Conservation (phyloP, 2,888 invertebrate genomes). For the Tetrapedia diversipes region DNA sequence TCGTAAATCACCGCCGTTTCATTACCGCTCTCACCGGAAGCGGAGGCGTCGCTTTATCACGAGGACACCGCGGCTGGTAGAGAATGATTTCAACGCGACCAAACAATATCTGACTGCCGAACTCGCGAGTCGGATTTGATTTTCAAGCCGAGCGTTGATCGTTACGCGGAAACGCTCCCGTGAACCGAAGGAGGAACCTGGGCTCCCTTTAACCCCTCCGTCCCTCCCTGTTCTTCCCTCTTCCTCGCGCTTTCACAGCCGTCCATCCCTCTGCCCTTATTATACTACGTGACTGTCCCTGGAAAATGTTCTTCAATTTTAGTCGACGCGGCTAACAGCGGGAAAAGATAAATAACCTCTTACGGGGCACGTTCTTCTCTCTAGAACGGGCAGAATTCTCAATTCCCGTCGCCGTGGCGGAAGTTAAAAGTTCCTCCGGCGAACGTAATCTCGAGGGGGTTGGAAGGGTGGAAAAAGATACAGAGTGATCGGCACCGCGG, state of each 20-base stretch:
- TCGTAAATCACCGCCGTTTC: slow-evolving; percentile 48
- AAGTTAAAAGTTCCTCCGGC: slow-evolving; percentile 61
- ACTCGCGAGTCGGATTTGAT: slow-evolving; percentile 61
- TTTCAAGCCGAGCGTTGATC: slow-evolving; percentile 60
- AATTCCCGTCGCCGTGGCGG: slow-evolving; percentile 32
- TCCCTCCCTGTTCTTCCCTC: background rate
- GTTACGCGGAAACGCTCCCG: slow-evolving; percentile 62
- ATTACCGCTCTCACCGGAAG: slow-evolving; percentile 22
- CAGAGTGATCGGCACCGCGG: background rate
- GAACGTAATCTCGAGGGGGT: slow-evolving; percentile 37
- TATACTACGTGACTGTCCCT: slow-evolving; percentile 65
- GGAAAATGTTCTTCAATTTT: slow-evolving; percentile 69
- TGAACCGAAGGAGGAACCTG: slow-evolving; percentile 24
- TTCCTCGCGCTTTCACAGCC: slow-evolving; percentile 9
- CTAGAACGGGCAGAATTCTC: slow-evolving; percentile 51
- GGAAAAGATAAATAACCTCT: slow-evolving; percentile 71
- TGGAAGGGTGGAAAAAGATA: background rate
- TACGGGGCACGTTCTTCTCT: slow-evolving; percentile 53
- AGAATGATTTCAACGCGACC: slow-evolving; percentile 42
- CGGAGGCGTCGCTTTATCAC: background rate
- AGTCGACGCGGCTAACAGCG: slow-evolving; percentile 61
- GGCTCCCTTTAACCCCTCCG: slow-evolving; percentile 33
- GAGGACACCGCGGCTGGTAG: slow-evolving; percentile 3
- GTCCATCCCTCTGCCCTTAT: slow-evolving; percentile 47
- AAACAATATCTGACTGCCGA: slow-evolving; percentile 39